Conservation (phyloP, 2,888 invertebrate species). For the Cosmorhoe ocellata region DNA sequence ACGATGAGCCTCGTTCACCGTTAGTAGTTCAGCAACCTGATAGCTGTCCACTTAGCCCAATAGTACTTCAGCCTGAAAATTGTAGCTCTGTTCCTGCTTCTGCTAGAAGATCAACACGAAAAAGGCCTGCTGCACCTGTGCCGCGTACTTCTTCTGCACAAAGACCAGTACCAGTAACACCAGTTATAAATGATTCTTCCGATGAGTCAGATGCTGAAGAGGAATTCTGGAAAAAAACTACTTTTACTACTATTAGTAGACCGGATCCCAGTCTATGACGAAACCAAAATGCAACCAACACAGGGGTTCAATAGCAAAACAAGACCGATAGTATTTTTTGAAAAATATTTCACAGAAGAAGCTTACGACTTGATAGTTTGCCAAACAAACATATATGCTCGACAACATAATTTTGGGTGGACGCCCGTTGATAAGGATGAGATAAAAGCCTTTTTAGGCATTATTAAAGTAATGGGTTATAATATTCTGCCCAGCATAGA, state of each 20-base stretch:
- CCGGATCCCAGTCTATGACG: constrained; percentile 5
- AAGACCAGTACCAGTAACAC: too few relatives aligned
- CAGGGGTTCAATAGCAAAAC: constrained; percentile 22
- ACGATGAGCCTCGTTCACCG: too few relatives aligned
- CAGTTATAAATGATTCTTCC: too few relatives aligned
- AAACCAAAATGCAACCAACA: constrained; percentile 13
- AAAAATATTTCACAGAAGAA: constrained; percentile 22
- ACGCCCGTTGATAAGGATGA: constrained; percentile 15
- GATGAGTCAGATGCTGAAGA: too few relatives aligned
- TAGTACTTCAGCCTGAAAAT: too few relatives aligned
- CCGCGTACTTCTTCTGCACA: too few relatives aligned
- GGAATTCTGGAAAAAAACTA: too few relatives aligned
- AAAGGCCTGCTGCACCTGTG: constrained; percentile 33
- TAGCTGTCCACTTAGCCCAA: too few relatives aligned
- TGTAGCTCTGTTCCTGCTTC: too few relatives aligned
- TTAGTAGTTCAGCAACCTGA: too few relatives aligned
- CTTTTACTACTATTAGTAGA: constrained; percentile 4
- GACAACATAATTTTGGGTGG: constrained; percentile 1
- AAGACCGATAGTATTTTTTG: constrained; percentile 17
- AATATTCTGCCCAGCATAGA: constrained; percentile 32
- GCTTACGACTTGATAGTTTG: constrained; percentile 17
- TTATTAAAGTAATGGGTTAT: constrained; percentile 33
- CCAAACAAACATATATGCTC: constrained; percentile 16
- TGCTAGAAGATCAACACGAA: too few relatives aligned
- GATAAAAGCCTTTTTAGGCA: constrained; percentile 34